Evolutionary conservation across 1,140 invertebrate species (phyloP).

Genomic region (Drosophila seguyi): DNA sequence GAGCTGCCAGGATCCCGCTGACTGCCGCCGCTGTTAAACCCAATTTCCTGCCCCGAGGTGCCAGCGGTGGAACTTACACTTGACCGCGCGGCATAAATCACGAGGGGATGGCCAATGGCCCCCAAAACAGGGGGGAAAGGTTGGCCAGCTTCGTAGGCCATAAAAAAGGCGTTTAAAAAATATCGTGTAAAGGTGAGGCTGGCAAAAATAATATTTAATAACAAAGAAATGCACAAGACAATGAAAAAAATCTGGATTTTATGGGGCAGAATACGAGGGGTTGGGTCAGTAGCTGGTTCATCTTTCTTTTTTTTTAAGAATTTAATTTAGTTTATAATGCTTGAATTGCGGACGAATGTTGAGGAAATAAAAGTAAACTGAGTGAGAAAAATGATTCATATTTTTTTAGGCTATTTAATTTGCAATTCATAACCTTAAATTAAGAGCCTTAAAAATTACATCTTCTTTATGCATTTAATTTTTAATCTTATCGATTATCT

Average conservation of each 20-base stretch:
- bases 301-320: neutral
- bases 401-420: neutral
- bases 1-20: constrained; percentile 57
- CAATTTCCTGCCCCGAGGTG: constrained; percentile 71
- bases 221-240: constrained; percentile 72
- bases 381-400: neutral
- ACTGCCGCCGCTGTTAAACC: constrained; percentile 71
- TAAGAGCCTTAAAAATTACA: neutral
- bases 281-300: neutral
- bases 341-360: constrained; percentile 6
- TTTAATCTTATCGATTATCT: neutral
- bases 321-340: constrained; percentile 33
- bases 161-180: constrained; percentile 64
- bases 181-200: constrained; percentile 57
- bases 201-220: constrained; percentile 75
- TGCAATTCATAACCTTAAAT: neutral
- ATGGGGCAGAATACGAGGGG: constrained; percentile 16
- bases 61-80: constrained; percentile 73
- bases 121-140: neutral
- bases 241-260: constrained; percentile 46
- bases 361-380: neutral
- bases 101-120: constrained; percentile 14
- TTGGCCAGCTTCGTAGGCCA: constrained; percentile 44
- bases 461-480: neutral
- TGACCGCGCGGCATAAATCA: constrained; percentile 81